Base-by-base conservation (phyloP, 2,113 vertebrate genomes). In the Labrus mixtus region DNA sequence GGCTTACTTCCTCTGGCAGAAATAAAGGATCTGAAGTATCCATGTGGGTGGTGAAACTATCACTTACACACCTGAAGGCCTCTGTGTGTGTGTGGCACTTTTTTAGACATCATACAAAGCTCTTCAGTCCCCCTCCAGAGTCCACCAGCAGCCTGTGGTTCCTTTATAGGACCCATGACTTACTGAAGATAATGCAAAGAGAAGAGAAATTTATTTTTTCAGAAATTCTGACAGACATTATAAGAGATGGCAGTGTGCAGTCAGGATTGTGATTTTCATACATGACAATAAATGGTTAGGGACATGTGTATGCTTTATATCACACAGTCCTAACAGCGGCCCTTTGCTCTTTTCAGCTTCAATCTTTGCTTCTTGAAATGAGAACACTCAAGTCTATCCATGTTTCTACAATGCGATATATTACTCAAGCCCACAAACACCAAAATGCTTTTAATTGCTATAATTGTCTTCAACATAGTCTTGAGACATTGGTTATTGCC, bases 31-130 rank as follows among this genome's bases (percentile, higher is more conserved):
- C 51, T 77, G 59, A 79, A 51, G 25, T 45, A 50, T 77, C 51
- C 43, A 13, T 39, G 68, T 81, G 60, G 77, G 73, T 46, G 73
- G 57, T 69, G 66, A 73, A 76, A 65, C 76, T 67, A 61, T 68
- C 25, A 66, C 74, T 79, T 67, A 16, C 51, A 69, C 75, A 68
- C 79, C 65, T 77, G 72, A 84, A 82, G 66, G 69, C 53, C 65
- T 64, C 50, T 8, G 16, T 72, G 66, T 73, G 68, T 73, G 45
- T 76, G 68, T 39, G 67, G 63, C 39, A 11, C 36, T 45, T 19
- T 13, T 10, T 46, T 13, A 61, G 36, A 56, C 29, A 51, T 60
- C 16, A 74, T 16, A 33, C 16, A 60, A 60, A 10, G 54, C 48
- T 25, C 29, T 33, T 66, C 55, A 65, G 1, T 62, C 37, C 45